phyloP scores from a whole-genome alignment of 2,113 vertebrate genomes.

The Oryzias curvinotus region DNA sequence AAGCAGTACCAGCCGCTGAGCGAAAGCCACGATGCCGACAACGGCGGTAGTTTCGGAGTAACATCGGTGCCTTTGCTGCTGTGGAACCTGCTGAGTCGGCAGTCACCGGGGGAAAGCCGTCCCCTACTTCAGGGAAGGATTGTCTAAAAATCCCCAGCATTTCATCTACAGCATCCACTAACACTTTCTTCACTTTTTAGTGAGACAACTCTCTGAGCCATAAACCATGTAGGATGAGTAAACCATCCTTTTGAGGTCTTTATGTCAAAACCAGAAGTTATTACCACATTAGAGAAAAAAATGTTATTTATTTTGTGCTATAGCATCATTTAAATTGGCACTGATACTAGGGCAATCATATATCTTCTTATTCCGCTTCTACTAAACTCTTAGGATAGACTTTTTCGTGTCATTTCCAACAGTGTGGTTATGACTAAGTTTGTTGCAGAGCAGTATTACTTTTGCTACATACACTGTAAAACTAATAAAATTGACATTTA shows the following conservation, averaged over 20 bases:
- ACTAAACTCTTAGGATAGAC: conserved; percentile 34
- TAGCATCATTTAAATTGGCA: conserved; percentile 37
- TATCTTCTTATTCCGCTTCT: conserved; percentile 28
- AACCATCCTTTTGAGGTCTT: conserved; percentile 1
- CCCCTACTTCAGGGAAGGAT: conserved; percentile 84
- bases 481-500: conserved; percentile 47
- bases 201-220: conserved; percentile 6
- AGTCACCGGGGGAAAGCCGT: conserved; percentile 80
- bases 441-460: conserved; percentile 26
- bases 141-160: conserved; percentile 68
- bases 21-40: conserved; percentile 27
- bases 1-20: conserved; percentile 75
- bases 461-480: conserved; percentile 34
- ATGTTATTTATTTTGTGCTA: conserved; percentile 60
- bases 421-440: conserved; percentile 30
- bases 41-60: conserved; percentile 54
- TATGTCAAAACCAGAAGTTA: background rate
- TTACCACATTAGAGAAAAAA: conserved; percentile 15
- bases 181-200: conserved; percentile 18
- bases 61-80: conserved; percentile 79
- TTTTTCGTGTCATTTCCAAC: conserved; percentile 17
- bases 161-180: background rate
- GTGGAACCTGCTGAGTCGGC: conserved; percentile 78
- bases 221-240: conserved; percentile 6
- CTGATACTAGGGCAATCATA: conserved; percentile 10